Percentiles rank a stretch among this genome's conserved stretches.
phyloP scores from a whole-genome alignment of 2,113 vertebrate genomes.

The Toxostoma redivivum region DNA sequence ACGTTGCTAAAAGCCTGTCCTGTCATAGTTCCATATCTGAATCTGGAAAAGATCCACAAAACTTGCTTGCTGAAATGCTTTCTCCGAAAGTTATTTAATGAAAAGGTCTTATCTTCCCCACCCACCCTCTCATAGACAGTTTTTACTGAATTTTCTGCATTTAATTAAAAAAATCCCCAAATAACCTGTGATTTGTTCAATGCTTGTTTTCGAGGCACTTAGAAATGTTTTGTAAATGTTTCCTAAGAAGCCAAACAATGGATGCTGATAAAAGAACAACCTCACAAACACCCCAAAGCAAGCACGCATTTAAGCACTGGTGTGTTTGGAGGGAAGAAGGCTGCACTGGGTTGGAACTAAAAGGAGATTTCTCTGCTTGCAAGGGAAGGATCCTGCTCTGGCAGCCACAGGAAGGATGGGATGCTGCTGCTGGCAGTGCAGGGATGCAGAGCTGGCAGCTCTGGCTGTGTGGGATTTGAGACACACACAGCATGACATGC shows the following conservation, averaged over 20 bases:
- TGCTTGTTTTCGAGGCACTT: not conserved
- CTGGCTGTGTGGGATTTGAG: not conserved
- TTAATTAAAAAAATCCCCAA: not conserved
- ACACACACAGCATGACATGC: not conserved
- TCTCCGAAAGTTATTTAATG: not conserved
- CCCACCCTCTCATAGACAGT: not conserved
- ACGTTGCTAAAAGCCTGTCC: not conserved
- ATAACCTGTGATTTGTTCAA: not conserved
- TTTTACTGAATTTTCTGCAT: not conserved
- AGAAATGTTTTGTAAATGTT: not conserved
- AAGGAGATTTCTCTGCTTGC: not conserved
- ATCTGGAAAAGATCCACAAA: not conserved
- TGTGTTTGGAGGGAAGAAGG: not conserved
- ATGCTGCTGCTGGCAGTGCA: not conserved
- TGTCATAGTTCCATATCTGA: not conserved
- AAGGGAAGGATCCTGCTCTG: rapidly evolving
- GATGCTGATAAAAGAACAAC: not conserved
- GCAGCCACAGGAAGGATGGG: rapidly evolving
- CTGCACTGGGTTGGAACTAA: not conserved
- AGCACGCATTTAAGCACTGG: not conserved
- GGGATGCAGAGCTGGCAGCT: not conserved
- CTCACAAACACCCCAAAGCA: not conserved
- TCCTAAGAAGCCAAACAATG: not conserved
- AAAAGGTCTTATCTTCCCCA: not conserved
- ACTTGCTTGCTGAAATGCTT: not conserved